phyloP scores from a whole-genome alignment of 2,113 vertebrate species.

The Zosterops pallidus region DNA sequence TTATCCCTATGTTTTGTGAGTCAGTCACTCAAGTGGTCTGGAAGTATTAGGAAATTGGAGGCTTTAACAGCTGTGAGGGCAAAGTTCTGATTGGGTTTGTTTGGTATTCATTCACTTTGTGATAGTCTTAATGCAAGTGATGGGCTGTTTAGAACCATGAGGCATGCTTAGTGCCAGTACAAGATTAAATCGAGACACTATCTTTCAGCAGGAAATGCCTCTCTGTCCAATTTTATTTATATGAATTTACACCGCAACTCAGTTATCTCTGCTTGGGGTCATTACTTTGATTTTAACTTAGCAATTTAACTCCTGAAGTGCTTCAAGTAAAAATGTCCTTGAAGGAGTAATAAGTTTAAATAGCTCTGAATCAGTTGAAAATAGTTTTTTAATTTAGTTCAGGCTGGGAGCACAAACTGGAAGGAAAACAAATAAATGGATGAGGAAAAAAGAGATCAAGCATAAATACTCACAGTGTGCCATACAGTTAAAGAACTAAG shows the following conservation, averaged over 20 bases:
- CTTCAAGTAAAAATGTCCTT: slow-evolving; percentile 76
- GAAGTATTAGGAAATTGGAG: slow-evolving; percentile 60
- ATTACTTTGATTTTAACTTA: slow-evolving; percentile 79
- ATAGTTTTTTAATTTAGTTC: slow-evolving; percentile 74
- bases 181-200: slow-evolving; percentile 72
- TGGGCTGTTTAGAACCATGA: slow-evolving; percentile 58
- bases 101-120: slow-evolving; percentile 68
- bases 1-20: slow-evolving; percentile 74
- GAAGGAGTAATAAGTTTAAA: slow-evolving; percentile 72
- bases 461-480: neutral
- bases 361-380: slow-evolving; percentile 68
- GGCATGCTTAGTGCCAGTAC: slow-evolving; percentile 55
- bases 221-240: slow-evolving; percentile 73
- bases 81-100: slow-evolving; percentile 70
- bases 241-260: slow-evolving; percentile 72
- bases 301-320: slow-evolving; percentile 73
- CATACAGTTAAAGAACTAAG: neutral
- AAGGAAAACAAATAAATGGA: slow-evolving; percentile 32
- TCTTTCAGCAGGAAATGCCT: slow-evolving; percentile 73
- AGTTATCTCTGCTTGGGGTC: slow-evolving; percentile 75
- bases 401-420: slow-evolving; percentile 34
- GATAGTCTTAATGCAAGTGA: slow-evolving; percentile 63
- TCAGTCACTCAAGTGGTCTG: slow-evolving; percentile 64
- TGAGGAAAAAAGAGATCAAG: slow-evolving; percentile 44
- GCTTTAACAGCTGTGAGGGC: slow-evolving; percentile 57